Conservation (phyloP, 2,888 invertebrate species). For the Luperina nickerlii region DNA sequence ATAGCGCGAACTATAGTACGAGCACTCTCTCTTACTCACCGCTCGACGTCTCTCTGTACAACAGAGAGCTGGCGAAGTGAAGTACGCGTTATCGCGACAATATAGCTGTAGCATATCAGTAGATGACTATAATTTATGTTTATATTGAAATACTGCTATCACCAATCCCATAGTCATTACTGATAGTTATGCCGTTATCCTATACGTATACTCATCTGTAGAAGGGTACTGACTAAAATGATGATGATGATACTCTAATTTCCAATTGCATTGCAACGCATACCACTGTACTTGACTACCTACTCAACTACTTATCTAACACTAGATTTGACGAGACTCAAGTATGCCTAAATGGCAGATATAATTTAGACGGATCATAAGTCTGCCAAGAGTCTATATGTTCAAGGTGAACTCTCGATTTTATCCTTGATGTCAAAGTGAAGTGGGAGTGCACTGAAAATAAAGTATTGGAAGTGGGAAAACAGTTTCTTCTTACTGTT, state of each 20-base stretch:
- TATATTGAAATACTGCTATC: neutral
- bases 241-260: neutral
- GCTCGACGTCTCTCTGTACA: no score
- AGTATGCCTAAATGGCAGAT: constrained; percentile 18
- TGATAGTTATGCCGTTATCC: neutral
- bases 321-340: constrained; percentile 17
- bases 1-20: no score
- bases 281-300: constrained; percentile 8
- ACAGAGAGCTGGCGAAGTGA: no score
- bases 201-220: neutral
- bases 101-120: neutral
- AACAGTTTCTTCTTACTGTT: no score
- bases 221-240: neutral
- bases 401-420: constrained; percentile 22
- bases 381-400: constrained; percentile 10
- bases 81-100: neutral
- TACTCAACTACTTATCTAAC: constrained; percentile 20
- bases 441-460: neutral
- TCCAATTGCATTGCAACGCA: neutral
- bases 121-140: neutral
- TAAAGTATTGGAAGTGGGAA: neutral
- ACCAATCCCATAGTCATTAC: neutral
- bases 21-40: no score
- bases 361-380: constrained; percentile 14
- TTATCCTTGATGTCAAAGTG: constrained; percentile 2